Conservation (phyloP, 2,888 invertebrate genomes). For the Andricus curvator region DNA sequence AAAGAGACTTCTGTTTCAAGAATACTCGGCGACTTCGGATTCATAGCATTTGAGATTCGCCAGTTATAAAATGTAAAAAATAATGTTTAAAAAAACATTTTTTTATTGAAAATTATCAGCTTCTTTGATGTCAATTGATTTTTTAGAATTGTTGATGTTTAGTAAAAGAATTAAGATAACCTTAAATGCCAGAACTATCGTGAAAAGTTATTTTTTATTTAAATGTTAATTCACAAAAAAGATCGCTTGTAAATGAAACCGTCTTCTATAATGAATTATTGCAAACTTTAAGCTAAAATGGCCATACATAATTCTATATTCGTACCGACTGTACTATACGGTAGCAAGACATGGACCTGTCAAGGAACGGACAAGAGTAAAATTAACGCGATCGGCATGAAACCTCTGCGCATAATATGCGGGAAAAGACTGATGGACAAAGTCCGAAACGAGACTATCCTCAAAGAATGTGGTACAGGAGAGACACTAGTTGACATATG, state of each 20-base stretch:
- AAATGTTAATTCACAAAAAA: background rate
- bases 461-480: too few relatives aligned
- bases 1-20: background rate
- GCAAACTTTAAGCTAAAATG: too few relatives aligned
- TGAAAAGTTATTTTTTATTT: background rate
- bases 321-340: too few relatives aligned
- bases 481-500: too few relatives aligned
- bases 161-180: background rate
- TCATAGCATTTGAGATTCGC: background rate
- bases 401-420: too few relatives aligned
- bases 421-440: too few relatives aligned
- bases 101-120: background rate
- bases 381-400: too few relatives aligned
- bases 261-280: constrained; percentile 33
- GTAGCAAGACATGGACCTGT: too few relatives aligned
- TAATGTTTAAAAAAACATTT: background rate
- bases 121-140: background rate
- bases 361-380: too few relatives aligned
- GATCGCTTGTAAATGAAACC: constrained; percentile 20
- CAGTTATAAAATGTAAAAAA: background rate
- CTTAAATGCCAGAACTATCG: background rate
- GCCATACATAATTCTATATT: too few relatives aligned
- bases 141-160: background rate
- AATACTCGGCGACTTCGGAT: background rate
- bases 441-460: too few relatives aligned